phyloP scores from a whole-genome alignment of 1,140 invertebrate species.

The Drosophila nikananu region DNA sequence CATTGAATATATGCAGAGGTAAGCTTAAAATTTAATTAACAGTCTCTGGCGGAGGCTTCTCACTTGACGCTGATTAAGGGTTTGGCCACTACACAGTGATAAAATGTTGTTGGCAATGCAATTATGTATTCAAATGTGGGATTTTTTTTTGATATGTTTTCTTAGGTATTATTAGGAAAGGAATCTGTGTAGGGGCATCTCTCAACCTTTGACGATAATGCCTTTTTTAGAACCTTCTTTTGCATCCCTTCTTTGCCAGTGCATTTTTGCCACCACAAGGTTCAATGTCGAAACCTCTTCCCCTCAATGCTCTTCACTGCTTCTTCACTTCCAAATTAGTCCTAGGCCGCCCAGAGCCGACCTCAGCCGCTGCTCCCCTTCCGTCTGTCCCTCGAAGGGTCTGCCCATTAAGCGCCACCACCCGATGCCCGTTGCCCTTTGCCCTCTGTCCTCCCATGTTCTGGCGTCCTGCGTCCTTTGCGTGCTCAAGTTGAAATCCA shows the following conservation, averaged over 20 bases:
- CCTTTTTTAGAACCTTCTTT: background rate
- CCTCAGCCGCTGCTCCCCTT: conserved; percentile 30
- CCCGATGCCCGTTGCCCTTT: conserved; percentile 30
- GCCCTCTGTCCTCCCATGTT: background rate
- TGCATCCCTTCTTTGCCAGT: background rate
- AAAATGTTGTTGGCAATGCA: background rate
- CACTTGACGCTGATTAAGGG: conserved; percentile 9
- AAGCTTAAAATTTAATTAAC: conserved; percentile 72
- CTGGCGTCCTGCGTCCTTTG: conserved; percentile 49
- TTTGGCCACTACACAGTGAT: background rate
- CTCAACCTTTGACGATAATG: background rate
- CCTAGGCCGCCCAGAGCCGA: conserved; percentile 12
- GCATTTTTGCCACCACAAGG: conserved; percentile 17
- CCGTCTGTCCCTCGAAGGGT: background rate
- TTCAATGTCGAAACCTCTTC: conserved; percentile 56
- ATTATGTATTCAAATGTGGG: background rate
- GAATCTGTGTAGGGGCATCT: background rate
- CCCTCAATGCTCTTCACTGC: conserved; percentile 20
- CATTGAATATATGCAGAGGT: conserved; percentile 35
- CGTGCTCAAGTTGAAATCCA: conserved; percentile 80
- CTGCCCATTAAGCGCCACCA: conserved; percentile 75
- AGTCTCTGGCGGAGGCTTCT: conserved; percentile 30
- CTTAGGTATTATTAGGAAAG: background rate
- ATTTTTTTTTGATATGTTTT: too few relatives aligned
- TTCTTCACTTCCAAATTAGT: conserved; percentile 30